Base-by-base conservation (phyloP, 2,888 invertebrate species). In the Iselma pallidipennis region DNA sequence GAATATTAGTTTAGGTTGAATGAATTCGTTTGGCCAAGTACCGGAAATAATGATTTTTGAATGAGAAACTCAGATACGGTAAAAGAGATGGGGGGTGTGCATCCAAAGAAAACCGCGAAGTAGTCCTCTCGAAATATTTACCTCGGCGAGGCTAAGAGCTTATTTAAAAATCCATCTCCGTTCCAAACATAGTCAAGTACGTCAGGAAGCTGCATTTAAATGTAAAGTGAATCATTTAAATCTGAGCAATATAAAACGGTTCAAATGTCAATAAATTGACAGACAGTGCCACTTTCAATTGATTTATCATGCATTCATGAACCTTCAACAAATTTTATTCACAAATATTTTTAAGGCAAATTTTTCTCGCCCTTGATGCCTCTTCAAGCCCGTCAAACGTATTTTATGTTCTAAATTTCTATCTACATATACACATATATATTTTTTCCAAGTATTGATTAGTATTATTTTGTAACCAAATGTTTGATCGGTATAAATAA, bases 121-220 rank as follows among this genome's bases (percentile, higher is more conserved):
- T 68, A 66, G 65, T 70, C 73, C 67, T 70, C 71, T 73, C 67
- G 66, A 70, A 72, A 71, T 71, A 71, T 76, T 75, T 76, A 75
- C 73, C 69, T 69, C 67, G 67, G 69, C 63, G 71, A 71, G 69
- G 74, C 67, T 75, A 74, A 75, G 73, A 74, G 74, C 72, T 75
- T 75, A 77, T 78, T 79, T 78, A 76, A 78, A 79, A 78, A 77
- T 79, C 79, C 79, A 79, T 79, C 78, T 76, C 76, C 77, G 77
- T 72, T 76, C 70, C 69, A 70, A 72, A 69, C 70, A 69, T 67
- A 72, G 72, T 77, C 74, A 68, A 76, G 76, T 74, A 75, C 74
- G 72, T 72, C 71, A 71, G 72, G 72, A 75, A 74, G 74, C 72
- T 72, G 76, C 75, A 79, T 79, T 78, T 78, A 76, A 79, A 79